phyloP scores from a whole-genome alignment of 2,797 vertebrate genomes.

The Cuniculus paca region DNA sequence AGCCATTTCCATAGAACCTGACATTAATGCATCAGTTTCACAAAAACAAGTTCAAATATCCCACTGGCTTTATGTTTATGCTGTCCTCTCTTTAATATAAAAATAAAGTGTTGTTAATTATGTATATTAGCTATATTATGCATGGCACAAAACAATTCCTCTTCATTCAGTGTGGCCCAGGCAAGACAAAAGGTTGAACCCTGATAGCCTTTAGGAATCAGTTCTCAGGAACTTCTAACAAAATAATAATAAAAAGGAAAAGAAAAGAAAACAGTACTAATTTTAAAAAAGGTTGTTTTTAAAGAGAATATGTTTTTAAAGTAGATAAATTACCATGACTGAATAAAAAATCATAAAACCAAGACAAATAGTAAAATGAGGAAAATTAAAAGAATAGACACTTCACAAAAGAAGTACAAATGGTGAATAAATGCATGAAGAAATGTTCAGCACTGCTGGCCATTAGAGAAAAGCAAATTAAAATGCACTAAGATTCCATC shows the following conservation, averaged over 20 bases:
- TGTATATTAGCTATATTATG: neutral
- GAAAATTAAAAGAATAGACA: neutral
- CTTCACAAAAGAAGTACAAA: neutral
- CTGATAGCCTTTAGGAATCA: neutral
- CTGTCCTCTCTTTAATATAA: neutral
- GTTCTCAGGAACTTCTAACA: neutral
- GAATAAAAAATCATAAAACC: neutral
- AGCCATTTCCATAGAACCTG: neutral
- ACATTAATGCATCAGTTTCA: neutral
- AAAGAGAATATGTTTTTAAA: neutral
- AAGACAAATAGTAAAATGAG: constrained; percentile 5
- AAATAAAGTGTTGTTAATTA: neutral
- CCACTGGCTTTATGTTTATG: neutral
- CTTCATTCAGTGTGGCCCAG: neutral
- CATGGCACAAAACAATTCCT: neutral
- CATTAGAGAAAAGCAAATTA: neutral
- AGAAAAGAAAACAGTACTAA: neutral
- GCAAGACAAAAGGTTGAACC: neutral
- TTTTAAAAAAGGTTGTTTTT: constrained; percentile 40
- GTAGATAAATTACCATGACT: neutral
- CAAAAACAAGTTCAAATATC: neutral
- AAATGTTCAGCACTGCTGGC: neutral
- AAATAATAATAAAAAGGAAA: neutral
- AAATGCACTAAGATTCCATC: neutral
- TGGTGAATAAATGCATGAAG: neutral